A percentile compares a stretch with the other conserved stretches of the same genome.
phyloP scores from a whole-genome alignment of 2,113 vertebrate species.

The Alexandromys fortis region DNA sequence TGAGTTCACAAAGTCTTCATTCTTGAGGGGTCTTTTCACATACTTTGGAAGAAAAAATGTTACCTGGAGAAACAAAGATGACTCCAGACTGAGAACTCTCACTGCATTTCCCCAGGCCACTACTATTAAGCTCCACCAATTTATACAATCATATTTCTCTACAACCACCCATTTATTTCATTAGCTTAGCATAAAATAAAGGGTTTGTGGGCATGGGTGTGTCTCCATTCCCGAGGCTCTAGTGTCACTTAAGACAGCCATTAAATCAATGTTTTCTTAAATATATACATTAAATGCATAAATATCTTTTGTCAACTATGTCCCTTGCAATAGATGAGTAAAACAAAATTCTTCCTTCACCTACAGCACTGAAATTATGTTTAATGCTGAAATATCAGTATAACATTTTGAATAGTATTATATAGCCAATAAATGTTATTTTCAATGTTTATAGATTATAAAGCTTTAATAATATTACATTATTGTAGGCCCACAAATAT shows the following conservation, averaged over 20 bases:
- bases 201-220: neutral
- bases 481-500: neutral
- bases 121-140: neutral
- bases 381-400: constrained; percentile 10
- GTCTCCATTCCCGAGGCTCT: neutral
- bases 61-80: neutral
- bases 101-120: no score
- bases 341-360: neutral
- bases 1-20: neutral
- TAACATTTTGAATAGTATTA: neutral
- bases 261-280: neutral
- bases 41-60: no score
- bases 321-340: neutral
- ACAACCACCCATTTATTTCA: neutral
- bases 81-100: no score
- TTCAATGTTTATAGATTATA: neutral
- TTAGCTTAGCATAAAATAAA: neutral
- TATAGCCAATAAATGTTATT: neutral
- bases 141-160: neutral
- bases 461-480: neutral
- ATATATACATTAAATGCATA: neutral
- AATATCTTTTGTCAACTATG: neutral
- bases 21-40: neutral
- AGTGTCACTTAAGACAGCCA: neutral
- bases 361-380: neutral